Conservation (phyloP, 2,888 invertebrate species). For the Torymus texanus region DNA sequence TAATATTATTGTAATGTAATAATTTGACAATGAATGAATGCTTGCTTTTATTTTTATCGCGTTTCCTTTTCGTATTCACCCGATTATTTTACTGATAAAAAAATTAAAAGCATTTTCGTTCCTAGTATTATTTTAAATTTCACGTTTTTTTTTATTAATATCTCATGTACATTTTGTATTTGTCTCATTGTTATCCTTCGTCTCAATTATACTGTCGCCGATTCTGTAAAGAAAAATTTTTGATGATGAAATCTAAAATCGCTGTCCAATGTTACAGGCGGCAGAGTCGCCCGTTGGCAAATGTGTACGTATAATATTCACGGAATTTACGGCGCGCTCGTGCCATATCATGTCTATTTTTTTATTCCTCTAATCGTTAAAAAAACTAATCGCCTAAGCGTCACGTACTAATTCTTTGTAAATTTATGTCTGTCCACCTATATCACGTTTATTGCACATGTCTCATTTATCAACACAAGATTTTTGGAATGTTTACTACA, state of each 20-base stretch:
- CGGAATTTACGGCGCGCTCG: slow-evolving; percentile 46
- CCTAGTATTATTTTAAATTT: slow-evolving; percentile 35
- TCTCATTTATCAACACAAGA: slow-evolving; percentile 48
- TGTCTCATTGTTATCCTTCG: slow-evolving; percentile 4
- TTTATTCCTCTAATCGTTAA: slow-evolving; percentile 43
- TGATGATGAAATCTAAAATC: slow-evolving; percentile 57
- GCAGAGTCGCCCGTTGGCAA: slow-evolving; percentile 77
- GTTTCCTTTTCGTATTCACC: slow-evolving; percentile 24
- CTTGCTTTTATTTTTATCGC: slow-evolving; percentile 27
- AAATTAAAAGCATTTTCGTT: slow-evolving; percentile 29
- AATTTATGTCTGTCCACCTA: slow-evolving; percentile 41
- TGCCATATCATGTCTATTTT: slow-evolving; percentile 44
- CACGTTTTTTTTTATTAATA: slow-evolving; percentile 17
- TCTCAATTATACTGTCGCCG: slow-evolving; percentile 24
- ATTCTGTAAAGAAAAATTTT: slow-evolving; percentile 16
- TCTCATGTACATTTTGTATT: slow-evolving; percentile 11
- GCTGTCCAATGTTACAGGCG: slow-evolving; percentile 73
- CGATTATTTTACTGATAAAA: slow-evolving; percentile 15
- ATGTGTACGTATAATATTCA: slow-evolving; percentile 77
- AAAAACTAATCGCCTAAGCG: slow-evolving; percentile 56
- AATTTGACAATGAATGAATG: slow-evolving; percentile 25
- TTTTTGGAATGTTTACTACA: slow-evolving; percentile 17
- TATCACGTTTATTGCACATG: slow-evolving; percentile 59
- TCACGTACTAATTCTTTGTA: slow-evolving; percentile 57
- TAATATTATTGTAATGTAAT: slow-evolving; percentile 3